Percentiles rank a stretch among this genome's conserved stretches.
phyloP scores from a whole-genome alignment of 2,888 invertebrate species.

The Octonoba sinensis region DNA sequence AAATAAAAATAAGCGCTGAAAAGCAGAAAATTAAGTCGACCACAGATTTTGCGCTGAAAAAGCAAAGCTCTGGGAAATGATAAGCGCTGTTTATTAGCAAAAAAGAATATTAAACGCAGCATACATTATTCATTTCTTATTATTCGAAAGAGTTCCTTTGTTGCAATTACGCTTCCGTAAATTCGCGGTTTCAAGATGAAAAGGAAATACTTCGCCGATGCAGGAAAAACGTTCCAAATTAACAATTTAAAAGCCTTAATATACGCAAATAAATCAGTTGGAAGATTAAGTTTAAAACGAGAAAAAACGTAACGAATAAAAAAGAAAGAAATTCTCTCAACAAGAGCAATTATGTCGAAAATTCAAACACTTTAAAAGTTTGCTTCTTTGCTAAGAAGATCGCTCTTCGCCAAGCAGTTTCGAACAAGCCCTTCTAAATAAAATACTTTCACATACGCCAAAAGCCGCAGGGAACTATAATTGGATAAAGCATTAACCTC shows the following conservation, averaged over 20 bases:
- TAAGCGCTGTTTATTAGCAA: too few species aligned
- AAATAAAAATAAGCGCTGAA: too few species aligned
- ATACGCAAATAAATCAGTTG: conserved; percentile 19
- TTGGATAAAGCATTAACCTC: conserved; percentile 35
- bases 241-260: conserved; percentile 25
- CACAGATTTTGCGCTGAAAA: too few species aligned
- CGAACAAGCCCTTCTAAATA: background rate
- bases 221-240: conserved; percentile 22
- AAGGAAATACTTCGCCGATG: too few species aligned
- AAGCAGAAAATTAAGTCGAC: too few species aligned
- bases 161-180: too few species aligned
- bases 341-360: conserved; percentile 22
- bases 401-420: background rate
- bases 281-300: conserved; percentile 12
- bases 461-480: conserved; percentile 25
- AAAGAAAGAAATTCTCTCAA: conserved; percentile 8
- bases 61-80: too few species aligned
- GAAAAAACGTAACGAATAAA: conserved; percentile 14
- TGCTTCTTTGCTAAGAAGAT: background rate
- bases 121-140: too few species aligned
- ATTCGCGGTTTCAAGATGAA: too few species aligned
- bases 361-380: conserved; percentile 17
- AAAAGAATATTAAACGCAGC: too few species aligned
- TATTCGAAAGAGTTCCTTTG: too few species aligned
- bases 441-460: conserved; percentile 17